A percentile compares a stretch with the other conserved stretches of the same genome.
Evolutionary conservation across 2,797 vertebrate species (phyloP).

Genomic region (Phoebastria nigripes): DNA sequence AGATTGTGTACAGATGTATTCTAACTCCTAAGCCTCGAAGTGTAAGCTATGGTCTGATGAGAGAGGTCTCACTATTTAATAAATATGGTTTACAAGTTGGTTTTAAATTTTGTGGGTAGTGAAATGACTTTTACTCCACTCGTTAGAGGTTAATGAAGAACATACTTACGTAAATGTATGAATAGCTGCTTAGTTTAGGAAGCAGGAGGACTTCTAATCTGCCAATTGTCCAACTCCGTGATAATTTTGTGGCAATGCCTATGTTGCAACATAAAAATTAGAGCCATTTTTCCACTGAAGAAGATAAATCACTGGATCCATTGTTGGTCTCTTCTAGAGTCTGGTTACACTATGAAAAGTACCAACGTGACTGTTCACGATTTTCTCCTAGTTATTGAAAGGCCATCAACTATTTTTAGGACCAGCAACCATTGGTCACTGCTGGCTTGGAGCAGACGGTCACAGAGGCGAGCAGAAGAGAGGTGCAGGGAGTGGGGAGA

Average conservation of each 20-base stretch:
- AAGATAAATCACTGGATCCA: not conserved
- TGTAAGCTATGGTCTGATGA: not conserved
- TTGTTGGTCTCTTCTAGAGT: not conserved
- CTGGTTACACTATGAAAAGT: not conserved
- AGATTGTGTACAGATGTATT: not conserved
- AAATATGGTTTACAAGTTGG: not conserved
- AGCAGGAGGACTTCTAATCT: not conserved
- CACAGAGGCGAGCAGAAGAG: not conserved
- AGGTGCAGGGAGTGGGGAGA: not conserved
- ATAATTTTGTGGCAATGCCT: not conserved
- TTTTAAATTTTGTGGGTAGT: not conserved
- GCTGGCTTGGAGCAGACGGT: rapidly evolving
- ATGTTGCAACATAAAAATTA: not conserved
- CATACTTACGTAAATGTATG: not conserved
- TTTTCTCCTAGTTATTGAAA: not conserved
- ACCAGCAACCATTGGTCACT: not conserved
- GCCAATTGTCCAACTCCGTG: not conserved
- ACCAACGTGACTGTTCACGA: not conserved
- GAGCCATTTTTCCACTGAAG: not conserved
- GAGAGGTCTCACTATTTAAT: not conserved
- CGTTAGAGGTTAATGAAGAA: not conserved
- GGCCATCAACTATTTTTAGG: not conserved
- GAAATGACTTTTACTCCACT: not conserved
- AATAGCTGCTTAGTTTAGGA: not conserved
- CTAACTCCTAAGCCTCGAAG: not conserved